Percentiles rank a stretch among this genome's conserved stretches.
Conservation (phyloP, 2,888 invertebrate genomes). For the Beris morrisii region DNA sequence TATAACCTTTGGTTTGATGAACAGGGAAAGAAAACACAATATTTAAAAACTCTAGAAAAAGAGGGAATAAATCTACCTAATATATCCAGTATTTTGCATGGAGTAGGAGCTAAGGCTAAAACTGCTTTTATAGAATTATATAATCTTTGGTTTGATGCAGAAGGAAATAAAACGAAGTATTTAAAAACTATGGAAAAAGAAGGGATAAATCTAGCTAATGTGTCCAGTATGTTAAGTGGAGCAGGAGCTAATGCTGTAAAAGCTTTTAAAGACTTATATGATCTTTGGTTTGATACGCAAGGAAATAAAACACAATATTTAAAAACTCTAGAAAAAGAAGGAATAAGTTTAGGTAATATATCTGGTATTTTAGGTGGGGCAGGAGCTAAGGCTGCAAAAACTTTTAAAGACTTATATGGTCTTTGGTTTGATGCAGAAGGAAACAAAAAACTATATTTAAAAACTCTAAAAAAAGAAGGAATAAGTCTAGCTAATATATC, state of each 20-base stretch:
- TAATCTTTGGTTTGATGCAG: conserved; percentile 44
- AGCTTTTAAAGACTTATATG: conserved; percentile 23
- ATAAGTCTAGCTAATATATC: conserved; percentile 41
- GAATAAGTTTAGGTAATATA: conserved; percentile 14
- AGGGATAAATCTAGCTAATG: conserved; percentile 9
- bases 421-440: conserved; percentile 43
- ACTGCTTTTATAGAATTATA: conserved; percentile 44
- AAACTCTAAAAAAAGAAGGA: conserved; percentile 40
- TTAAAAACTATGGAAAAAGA: conserved; percentile 19
- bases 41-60: conserved; percentile 14
- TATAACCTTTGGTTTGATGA: conserved; percentile 40
- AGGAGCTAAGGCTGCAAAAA: conserved; percentile 30
- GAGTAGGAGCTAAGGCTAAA: conserved; percentile 35
- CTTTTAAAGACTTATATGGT: conserved; percentile 41
- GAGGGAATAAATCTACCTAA: conserved; percentile 14
- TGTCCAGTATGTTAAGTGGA: conserved; percentile 24
- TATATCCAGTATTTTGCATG: conserved; percentile 38
- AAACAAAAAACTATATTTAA: conserved; percentile 30
- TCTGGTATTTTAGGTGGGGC: conserved; percentile 19
- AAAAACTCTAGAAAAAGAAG: conserved; percentile 18
- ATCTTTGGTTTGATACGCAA: conserved; percentile 28
- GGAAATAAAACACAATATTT: conserved; percentile 20
- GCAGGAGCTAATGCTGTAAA: conserved; percentile 34
- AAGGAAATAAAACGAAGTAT: conserved; percentile 39
- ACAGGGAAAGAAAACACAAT: conserved; percentile 31